Base-by-base conservation (phyloP, 2,113 vertebrate genomes). In the Emberiza fucata region DNA sequence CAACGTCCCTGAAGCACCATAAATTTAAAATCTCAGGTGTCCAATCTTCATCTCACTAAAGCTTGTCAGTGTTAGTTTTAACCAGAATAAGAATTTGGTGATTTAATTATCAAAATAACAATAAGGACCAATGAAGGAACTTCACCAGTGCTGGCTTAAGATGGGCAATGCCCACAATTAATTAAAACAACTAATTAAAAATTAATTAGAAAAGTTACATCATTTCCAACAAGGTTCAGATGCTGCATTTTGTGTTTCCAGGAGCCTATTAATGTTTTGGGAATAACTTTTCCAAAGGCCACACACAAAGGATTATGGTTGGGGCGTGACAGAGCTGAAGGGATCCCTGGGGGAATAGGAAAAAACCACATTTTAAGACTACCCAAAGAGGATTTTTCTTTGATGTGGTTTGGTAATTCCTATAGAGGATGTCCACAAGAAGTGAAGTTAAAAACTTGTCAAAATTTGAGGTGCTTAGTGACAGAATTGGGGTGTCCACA, bases 261-360 rank as follows among this genome's bases (percentile, higher is more conserved):
- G 44, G 51, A 44, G 17, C 54, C 33, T 33, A 5, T 8, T 56
- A 40, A 22, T 59, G 14, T 54, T 93, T 86, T 47, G 31, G 60
- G 37, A 88, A 25, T 80, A 33, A 16, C n/a, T 42, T 76, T 90
- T 33, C 42, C 64, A 42, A 83, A 66, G 24, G 56, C 16, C 19
- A 31, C 8, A 2, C 1, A 1, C 21, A 29, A 17, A 23, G 35
- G 24, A 4, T 48, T 85, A 31, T 4, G 2, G 6, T 0, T 79
- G n/a, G 59, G 50, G 4, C 45, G 20, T 17, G 45, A 14, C 29
- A 57, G 56, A 77, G 31, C 5, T 37, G 47, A 77, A 86, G 51
- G 27, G n/a, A 69, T 88, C 12, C 22, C 37, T 16, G 20, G 27
- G 40, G 51, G 39, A 86, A n/a, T 6, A 54, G 47, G 33, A 59